Base-by-base conservation (phyloP, 2,113 vertebrate species). In the Notiomystis cincta region DNA sequence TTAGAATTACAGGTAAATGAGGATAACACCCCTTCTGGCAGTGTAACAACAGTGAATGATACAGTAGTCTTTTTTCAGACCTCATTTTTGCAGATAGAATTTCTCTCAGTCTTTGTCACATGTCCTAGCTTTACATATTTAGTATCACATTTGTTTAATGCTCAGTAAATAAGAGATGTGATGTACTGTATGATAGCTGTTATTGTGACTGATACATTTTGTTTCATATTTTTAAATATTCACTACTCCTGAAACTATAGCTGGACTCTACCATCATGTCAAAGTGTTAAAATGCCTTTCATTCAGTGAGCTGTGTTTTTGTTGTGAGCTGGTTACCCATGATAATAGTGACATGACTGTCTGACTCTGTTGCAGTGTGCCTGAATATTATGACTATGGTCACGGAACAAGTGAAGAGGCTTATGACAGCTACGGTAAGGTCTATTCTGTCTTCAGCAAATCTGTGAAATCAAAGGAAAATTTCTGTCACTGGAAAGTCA, bases 371-470 rank as follows among this genome's bases (percentile, higher is more conserved):
- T 98, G 86, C 96, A 99, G 99, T 85, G 98, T 98, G 97, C 99
- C 99, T 96, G 99, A 99, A 83, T 99, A 99, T 98, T 99, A 99
- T 82, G 99, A 99, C 96, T 99, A 99, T 6, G 98, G 98, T 97
- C 99, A 99, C 7, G 98, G 98, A 97, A 98, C 98, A 96, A 99
- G 97, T 48, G 99, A 99, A 94, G 99, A 99, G 82, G 96, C 98
- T 96, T 99, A 99, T 94, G 98, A 99, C 98, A 99, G 97, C 98
- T 99, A 99, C 53, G 99, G 99, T 99, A 99, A 99, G 99, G 85
- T 88, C 78, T 84, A 78, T 96, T 93, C 86, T 90, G 11, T 93
- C 93, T 91, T 87, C 78, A 81, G 85, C 81, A 90, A 86, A 90
- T 77, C 25, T 67, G 42, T 92, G 81, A 97, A 97, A 97, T 96